Percentiles rank a stretch among this genome's conserved stretches.
Evolutionary conservation across 2,113 vertebrate genomes (phyloP).

Genomic region (Rallus limicola): DNA sequence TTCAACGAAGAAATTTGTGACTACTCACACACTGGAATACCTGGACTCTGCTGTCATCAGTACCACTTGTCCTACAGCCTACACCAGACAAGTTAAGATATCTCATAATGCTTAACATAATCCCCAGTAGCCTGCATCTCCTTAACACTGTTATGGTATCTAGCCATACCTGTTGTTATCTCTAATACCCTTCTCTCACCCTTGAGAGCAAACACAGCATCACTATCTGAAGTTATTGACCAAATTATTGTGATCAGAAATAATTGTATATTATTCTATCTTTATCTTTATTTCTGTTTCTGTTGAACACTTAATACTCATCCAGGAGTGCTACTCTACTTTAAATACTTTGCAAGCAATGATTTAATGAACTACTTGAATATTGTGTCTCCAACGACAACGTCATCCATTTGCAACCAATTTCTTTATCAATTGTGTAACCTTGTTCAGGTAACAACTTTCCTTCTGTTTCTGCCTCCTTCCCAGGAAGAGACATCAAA

Average conservation of each 20-base stretch:
- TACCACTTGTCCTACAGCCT: background rate
- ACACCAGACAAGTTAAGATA: background rate
- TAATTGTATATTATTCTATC: background rate
- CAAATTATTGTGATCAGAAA: background rate
- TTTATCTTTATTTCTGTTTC: background rate
- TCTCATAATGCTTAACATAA: background rate
- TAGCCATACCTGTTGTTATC: background rate
- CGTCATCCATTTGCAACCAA: background rate
- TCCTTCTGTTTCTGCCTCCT: background rate
- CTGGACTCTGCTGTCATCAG: background rate
- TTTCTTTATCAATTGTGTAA: background rate
- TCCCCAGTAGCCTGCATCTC: background rate
- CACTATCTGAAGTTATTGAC: background rate
- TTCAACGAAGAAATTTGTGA: constrained; percentile 5
- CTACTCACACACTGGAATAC: background rate
- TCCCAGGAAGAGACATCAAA: background rate
- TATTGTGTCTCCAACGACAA: background rate
- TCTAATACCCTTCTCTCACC: background rate
- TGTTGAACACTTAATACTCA: background rate
- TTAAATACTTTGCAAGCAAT: background rate
- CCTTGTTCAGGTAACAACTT: background rate
- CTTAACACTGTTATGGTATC: background rate
- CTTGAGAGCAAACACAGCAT: background rate
- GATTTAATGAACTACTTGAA: background rate
- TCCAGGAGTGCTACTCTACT: background rate